These are phyloP conservation scores for Odontamblyopus lacepedii DNA, from an alignment of 2,797 vertebrate species.

Conservation along the genomic window DNA sequence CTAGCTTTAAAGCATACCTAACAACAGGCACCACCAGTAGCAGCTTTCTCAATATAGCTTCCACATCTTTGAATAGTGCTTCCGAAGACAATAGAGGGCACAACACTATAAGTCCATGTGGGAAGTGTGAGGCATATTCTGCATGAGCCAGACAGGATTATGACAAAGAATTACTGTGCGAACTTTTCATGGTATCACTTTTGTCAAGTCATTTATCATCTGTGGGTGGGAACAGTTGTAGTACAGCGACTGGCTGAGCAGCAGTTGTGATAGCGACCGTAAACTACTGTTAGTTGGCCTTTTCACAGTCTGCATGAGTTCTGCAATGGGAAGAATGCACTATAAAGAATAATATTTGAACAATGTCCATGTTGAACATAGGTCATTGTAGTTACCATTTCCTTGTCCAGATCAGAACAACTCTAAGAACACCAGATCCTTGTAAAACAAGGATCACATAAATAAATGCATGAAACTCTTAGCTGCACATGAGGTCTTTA, in stretches of 20 bases:
- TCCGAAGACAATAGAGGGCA: constrained; percentile 28
- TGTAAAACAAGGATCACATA: constrained; percentile 59
- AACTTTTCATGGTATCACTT: constrained; percentile 42
- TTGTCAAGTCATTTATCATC: constrained; percentile 38
- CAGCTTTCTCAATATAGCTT: constrained; percentile 21
- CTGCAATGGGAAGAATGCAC: constrained; percentile 15
- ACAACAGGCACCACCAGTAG: constrained; percentile 21
- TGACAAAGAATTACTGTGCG: constrained; percentile 39
- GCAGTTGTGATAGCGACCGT: constrained; percentile 12
- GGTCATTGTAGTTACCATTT: constrained; percentile 20
- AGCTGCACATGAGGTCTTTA: constrained; percentile 51
- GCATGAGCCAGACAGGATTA: constrained; percentile 41
- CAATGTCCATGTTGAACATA: constrained; percentile 13
- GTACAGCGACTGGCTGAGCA: constrained; percentile 24
- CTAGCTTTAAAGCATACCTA: constrained; percentile 3
- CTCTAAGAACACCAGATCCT: constrained; percentile 45
- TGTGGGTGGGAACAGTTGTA: constrained; percentile 38
- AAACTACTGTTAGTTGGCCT: constrained; percentile 12
- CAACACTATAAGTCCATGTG: constrained; percentile 24
- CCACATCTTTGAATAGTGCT: constrained; percentile 19
- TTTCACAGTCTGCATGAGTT: constrained; percentile 15
- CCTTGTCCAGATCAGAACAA: constrained; percentile 37
- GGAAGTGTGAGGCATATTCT: constrained; percentile 42
- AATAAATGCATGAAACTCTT: constrained; percentile 64
- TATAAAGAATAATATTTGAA: constrained; percentile 6